These are phyloP conservation scores for Dromococcyx pavoninus DNA, from an alignment of 2,797 vertebrate genomes.

Conservation along the genomic window DNA sequence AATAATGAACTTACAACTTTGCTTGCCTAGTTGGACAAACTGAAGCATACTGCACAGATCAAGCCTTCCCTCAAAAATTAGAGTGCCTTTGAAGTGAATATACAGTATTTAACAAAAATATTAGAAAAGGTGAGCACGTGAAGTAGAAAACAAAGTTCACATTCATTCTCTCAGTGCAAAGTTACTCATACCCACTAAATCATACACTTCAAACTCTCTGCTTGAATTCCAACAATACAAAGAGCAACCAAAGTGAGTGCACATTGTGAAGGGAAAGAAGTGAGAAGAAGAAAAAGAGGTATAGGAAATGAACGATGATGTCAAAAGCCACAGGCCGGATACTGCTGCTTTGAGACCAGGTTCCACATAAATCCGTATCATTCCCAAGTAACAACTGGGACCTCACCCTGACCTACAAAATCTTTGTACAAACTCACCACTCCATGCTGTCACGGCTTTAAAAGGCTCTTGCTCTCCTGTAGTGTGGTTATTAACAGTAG, in stretches of 20 bases:
- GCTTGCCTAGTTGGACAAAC: conserved; percentile 29
- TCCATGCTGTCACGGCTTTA: background rate
- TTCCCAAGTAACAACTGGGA: background rate
- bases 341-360: background rate
- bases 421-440: background rate
- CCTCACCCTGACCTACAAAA: background rate
- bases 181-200: background rate
- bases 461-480: background rate
- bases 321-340: background rate
- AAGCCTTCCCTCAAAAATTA: conserved; percentile 12
- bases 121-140: background rate
- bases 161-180: background rate
- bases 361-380: background rate
- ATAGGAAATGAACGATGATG: too few species aligned
- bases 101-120: conserved; percentile 20
- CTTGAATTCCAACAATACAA: background rate
- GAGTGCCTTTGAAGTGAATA: background rate
- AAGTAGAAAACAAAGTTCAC: background rate
- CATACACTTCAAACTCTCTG: background rate
- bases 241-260: background rate
- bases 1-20: conserved; percentile 21
- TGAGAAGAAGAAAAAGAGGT: background rate
- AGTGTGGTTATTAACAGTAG: background rate
- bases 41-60: background rate
- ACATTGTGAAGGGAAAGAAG: background rate